phyloP scores from a whole-genome alignment of 2,888 invertebrate genomes.

The Polylopha cassiicola region DNA sequence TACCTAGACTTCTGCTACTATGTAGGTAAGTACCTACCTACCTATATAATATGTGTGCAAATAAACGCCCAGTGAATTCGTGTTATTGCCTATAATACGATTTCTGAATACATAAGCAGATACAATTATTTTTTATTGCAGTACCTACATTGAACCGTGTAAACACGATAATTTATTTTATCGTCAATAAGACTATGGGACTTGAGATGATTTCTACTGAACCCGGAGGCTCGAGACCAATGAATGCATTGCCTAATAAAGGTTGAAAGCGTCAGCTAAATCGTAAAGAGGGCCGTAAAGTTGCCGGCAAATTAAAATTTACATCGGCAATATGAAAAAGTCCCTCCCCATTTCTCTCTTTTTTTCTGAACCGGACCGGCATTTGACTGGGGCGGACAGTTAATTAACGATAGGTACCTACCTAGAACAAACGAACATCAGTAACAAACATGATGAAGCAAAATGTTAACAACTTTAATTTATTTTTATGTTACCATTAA shows the following conservation, averaged over 20 bases:
- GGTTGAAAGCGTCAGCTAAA: conserved; percentile 68
- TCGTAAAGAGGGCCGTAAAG: conserved; percentile 74
- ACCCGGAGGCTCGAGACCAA: conserved; percentile 42
- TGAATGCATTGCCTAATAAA: conserved; percentile 70
- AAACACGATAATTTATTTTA: conserved; percentile 11
- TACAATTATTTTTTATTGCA: no score
- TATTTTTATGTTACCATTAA: conserved; percentile 24
- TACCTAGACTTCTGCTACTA: no score
- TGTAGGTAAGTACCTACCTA: no score
- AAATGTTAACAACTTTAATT: conserved; percentile 28
- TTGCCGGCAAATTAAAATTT: conserved; percentile 75
- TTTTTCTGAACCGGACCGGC: conserved; percentile 53
- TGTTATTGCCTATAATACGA: no score
- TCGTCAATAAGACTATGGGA: conserved; percentile 19
- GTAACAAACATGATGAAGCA: conserved; percentile 45
- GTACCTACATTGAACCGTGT: not conserved
- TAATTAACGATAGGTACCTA: conserved; percentile 56
- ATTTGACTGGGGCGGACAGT: conserved; percentile 67
- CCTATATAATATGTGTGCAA: no score
- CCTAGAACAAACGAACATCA: conserved; percentile 61
- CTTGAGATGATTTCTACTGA: conserved; percentile 40
- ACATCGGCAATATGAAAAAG: conserved; percentile 74
- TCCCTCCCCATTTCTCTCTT: conserved; percentile 59
- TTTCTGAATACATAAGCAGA: no score
- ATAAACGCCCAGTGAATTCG: no score